Conservation (phyloP, 2,797 vertebrate species). For the Notolepis coatsorum region DNA sequence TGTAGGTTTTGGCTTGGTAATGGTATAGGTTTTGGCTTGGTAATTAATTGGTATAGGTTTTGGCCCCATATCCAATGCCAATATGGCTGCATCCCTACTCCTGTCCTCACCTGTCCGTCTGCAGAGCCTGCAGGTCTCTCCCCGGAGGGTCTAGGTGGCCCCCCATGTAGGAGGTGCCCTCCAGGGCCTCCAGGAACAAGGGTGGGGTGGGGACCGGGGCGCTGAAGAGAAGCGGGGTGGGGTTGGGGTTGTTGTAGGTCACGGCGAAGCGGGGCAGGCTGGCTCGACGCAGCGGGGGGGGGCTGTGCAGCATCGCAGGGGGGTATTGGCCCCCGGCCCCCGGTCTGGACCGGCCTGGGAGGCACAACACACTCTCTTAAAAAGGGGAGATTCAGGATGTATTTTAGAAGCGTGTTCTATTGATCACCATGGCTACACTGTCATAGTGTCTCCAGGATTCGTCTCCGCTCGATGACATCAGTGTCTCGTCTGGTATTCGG, state of each 20-base stretch:
- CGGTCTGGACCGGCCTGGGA: conserved; percentile 54
- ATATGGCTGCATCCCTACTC: no score
- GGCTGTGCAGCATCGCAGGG: conserved; percentile 87
- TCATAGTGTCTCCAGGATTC: no score
- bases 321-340: conserved; percentile 67
- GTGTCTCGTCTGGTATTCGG: no score
- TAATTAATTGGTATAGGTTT: no score
- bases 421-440: no score
- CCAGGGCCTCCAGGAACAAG: conserved; percentile 78
- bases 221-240: conserved; percentile 62
- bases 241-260: conserved; percentile 61
- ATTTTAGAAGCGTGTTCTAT: no score
- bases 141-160: conserved; percentile 65
- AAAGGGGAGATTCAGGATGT: no score
- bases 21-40: no score
- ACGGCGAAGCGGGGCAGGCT: conserved; percentile 82
- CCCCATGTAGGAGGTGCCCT: conserved; percentile 63
- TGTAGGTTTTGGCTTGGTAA: no score
- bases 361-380: not conserved
- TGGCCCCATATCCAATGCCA: no score
- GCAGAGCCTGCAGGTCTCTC: conserved; percentile 64
- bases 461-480: no score
- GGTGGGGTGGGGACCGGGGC: conserved; percentile 66
- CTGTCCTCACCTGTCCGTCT: conserved; percentile 74
- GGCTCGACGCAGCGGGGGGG: conserved; percentile 89